Evolutionary conservation across 2,113 vertebrate species (phyloP).

Genomic region (Platysternon megacephalum): DNA sequence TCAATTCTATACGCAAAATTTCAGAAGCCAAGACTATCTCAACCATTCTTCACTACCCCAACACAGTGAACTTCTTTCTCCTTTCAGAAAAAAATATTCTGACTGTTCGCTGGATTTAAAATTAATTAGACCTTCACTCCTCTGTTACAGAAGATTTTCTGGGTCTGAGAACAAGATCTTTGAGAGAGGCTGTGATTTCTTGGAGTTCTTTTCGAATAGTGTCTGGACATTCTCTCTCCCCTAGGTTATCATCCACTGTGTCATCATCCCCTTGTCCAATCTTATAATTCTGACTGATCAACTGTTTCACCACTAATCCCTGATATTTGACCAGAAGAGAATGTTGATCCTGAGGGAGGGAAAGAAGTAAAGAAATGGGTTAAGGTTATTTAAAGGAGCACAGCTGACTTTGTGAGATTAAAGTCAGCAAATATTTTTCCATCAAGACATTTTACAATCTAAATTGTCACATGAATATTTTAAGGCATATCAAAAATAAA

Average conservation of each 20-base stretch:
- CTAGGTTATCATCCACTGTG: constrained; percentile 56
- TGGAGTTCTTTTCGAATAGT: constrained; percentile 84
- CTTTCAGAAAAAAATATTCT: neutral
- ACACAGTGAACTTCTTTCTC: neutral
- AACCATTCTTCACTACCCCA: neutral
- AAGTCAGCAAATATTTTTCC: neutral
- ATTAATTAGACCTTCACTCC: constrained; percentile 77
- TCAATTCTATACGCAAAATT: neutral
- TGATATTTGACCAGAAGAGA: constrained; percentile 89
- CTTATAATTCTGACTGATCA: constrained; percentile 87
- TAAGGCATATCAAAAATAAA: neutral
- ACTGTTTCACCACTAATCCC: constrained; percentile 92
- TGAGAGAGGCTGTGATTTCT: constrained; percentile 84
- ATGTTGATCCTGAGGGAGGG: constrained; percentile 87
- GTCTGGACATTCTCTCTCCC: constrained; percentile 74
- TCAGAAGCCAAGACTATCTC: neutral
- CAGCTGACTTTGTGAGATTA: neutral
- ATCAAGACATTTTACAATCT: neutral
- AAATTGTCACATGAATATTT: neutral
- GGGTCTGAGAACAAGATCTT: constrained; percentile 88
- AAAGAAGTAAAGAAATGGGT: constrained; percentile 10
- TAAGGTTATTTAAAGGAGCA: neutral
- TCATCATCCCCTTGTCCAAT: constrained; percentile 77
- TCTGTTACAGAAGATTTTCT: constrained; percentile 87
- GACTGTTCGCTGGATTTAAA: neutral